Evolutionary conservation across 2,888 invertebrate genomes (phyloP).

Genomic region (Antheraea yamamai): DNA sequence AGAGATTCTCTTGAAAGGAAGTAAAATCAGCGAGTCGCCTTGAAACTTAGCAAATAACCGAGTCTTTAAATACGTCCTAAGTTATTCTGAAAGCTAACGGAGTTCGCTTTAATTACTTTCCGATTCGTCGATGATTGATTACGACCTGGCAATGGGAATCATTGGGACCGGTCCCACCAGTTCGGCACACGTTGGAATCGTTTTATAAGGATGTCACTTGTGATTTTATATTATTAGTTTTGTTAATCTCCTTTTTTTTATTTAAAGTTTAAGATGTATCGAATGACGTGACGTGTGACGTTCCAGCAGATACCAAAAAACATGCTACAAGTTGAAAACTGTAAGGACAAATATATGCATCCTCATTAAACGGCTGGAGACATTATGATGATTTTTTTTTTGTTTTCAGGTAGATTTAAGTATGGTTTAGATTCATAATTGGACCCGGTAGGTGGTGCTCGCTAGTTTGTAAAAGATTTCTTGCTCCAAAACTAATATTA

Average conservation of each 20-base stretch:
- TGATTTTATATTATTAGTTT: no score
- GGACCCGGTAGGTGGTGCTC: no score
- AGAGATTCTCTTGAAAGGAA: not conserved
- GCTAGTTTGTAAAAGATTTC: no score
- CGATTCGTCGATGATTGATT: conserved; percentile 32
- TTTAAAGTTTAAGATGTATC: no score
- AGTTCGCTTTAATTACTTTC: conserved; percentile 30
- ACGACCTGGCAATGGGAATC: conserved; percentile 19
- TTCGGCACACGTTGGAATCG: not conserved
- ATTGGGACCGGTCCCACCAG: conserved; percentile 2
- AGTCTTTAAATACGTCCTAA: conserved; percentile 20
- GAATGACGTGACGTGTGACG: no score
- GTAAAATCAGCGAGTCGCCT: conserved; percentile 12
- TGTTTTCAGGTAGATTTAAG: no score
- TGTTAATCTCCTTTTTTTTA: not conserved
- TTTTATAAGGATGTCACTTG: not conserved
- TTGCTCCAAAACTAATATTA: not conserved
- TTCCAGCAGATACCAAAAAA: no score
- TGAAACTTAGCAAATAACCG: conserved; percentile 16
- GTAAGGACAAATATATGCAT: no score
- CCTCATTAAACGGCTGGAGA: no score
- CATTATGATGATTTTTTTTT: no score
- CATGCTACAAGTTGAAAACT: no score
- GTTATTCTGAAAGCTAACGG: conserved; percentile 21
- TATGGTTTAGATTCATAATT: no score